phyloP scores from a whole-genome alignment of 2,113 vertebrate species.

The Microcebus murinus region DNA sequence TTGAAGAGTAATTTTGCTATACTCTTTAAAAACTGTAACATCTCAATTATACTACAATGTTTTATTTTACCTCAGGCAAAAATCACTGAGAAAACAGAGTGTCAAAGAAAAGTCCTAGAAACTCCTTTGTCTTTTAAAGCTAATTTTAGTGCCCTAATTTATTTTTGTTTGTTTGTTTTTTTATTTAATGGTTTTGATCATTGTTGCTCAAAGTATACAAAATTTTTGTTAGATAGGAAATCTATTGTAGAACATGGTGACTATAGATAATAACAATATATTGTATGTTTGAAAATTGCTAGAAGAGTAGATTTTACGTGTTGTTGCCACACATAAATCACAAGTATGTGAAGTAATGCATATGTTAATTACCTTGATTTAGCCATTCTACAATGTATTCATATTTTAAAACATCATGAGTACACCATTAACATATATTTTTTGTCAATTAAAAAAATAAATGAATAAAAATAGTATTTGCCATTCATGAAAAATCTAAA shows the following conservation, averaged over 20 bases:
- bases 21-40: not conserved
- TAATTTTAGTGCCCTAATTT: not conserved
- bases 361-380: not conserved
- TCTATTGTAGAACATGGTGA: not conserved
- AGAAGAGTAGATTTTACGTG: not conserved
- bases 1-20: slow-evolving; percentile 6
- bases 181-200: not conserved
- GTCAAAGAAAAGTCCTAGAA: not conserved
- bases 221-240: not conserved
- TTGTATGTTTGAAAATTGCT: not conserved
- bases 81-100: not conserved
- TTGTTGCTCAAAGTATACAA: not conserved
- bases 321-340: not conserved
- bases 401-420: not conserved
- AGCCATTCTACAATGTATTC: not conserved
- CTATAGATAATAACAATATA: not conserved
- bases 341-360: not conserved
- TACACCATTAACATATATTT: not conserved
- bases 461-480: not conserved
- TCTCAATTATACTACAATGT: not conserved
- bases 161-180: not conserved
- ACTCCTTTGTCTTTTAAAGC: not conserved
- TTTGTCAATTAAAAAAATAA: not conserved
- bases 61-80: not conserved
- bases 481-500: not conserved